Percentiles rank a stretch among this genome's conserved stretches.
phyloP scores from a whole-genome alignment of 2,888 invertebrate genomes.

The Latheticus oryzae region DNA sequence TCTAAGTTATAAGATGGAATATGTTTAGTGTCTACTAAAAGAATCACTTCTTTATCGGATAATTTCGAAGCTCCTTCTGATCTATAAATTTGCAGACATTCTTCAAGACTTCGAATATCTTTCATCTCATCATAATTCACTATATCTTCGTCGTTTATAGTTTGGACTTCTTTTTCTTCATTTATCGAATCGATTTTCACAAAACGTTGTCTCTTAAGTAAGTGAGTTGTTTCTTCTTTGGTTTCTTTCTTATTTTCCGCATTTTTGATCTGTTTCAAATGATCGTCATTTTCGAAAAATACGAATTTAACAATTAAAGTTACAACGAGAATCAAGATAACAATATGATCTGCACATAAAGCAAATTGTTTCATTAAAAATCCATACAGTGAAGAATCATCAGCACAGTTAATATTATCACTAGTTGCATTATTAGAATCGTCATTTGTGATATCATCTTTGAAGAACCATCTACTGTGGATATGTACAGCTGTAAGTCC shows the following conservation, averaged over 20 bases:
- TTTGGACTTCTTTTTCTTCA: conserved; percentile 51
- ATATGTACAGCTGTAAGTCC: conserved; percentile 90
- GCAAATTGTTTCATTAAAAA: conserved; percentile 61
- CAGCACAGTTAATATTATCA: conserved; percentile 46
- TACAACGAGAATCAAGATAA: conserved; percentile 84
- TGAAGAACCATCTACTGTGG: conserved; percentile 68
- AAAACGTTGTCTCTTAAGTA: conserved; percentile 15
- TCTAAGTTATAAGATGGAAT: conserved; percentile 90
- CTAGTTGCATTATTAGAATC: conserved; percentile 36
- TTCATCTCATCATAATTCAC: conserved; percentile 9
- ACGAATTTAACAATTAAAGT: conserved; percentile 91
- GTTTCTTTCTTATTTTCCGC: too few relatives aligned
- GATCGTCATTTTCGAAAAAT: conserved; percentile 81
- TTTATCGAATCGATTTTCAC: conserved; percentile 38
- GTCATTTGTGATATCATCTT: conserved; percentile 43
- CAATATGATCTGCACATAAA: conserved; percentile 88
- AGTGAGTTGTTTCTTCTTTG: conserved; percentile 11
- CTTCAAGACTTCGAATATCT: conserved; percentile 66
- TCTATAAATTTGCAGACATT: conserved; percentile 79
- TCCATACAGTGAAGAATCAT: conserved; percentile 53
- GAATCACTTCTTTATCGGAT: conserved; percentile 85
- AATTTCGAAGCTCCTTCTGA: conserved; percentile 75
- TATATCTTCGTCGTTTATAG: conserved; percentile 42
- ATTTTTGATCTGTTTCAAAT: conserved; percentile 38
- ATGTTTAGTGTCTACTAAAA: conserved; percentile 82